Conservation (phyloP, 2,888 invertebrate genomes). For the Oscheius sp. region DNA sequence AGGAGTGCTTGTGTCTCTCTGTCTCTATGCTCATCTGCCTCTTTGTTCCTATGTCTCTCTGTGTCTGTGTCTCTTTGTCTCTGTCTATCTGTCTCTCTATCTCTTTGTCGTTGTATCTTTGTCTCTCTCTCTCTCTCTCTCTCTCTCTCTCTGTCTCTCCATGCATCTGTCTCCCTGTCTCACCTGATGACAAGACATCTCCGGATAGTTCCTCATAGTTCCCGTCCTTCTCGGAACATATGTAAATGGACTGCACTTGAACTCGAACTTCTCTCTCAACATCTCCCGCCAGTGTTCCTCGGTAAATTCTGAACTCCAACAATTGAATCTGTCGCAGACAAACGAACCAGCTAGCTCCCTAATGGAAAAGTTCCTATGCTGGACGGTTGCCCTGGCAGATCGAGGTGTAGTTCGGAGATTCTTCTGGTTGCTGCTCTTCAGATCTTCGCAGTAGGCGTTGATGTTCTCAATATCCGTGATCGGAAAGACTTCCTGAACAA, state of each 20-base stretch:
- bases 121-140: too few relatives aligned
- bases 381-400: not conserved
- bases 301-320: slow-evolving; percentile 14
- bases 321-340: not conserved
- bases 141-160: too few relatives aligned
- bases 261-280: slow-evolving; percentile 23
- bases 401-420: slow-evolving; percentile 1
- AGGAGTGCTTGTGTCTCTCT: too few relatives aligned
- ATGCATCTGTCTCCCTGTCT: not conserved
- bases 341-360: not conserved
- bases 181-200: slow-evolving; percentile 26
- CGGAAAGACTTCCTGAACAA: slow-evolving; percentile 11
- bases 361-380: not conserved
- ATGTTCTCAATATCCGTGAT: not conserved
- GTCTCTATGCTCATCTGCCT: too few relatives aligned
- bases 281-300: slow-evolving; percentile 17
- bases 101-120: not conserved
- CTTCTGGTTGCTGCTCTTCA: slow-evolving; percentile 2
- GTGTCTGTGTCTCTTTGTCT: too few relatives aligned
- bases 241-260: not conserved
- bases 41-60: not conserved
- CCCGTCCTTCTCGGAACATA: slow-evolving; percentile 11
- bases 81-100: not conserved
- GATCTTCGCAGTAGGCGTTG: slow-evolving; percentile 1
- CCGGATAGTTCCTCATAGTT: slow-evolving; percentile 13